phyloP scores from a whole-genome alignment of 2,113 vertebrate species.

The Tilapia sparmanii region DNA sequence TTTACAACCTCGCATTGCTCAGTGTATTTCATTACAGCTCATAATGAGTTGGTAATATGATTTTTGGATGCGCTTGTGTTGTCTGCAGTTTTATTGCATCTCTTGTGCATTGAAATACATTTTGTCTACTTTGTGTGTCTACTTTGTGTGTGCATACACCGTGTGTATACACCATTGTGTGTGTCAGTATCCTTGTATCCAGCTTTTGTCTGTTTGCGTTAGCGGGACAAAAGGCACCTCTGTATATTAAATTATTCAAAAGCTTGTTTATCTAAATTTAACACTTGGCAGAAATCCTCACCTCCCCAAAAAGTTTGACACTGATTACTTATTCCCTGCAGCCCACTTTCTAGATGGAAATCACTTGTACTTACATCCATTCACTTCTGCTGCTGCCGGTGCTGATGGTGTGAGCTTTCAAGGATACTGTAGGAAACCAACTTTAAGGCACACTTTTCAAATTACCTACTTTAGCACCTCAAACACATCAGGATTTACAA shows the following conservation, averaged over 20 bases:
- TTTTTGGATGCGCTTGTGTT: slow-evolving; percentile 47
- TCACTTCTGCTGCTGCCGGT: background rate
- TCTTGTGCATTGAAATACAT: background rate
- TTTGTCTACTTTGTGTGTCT: background rate
- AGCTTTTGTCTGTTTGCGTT: background rate
- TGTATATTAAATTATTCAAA: background rate
- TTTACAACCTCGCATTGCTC: slow-evolving; percentile 47
- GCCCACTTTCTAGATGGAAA: background rate
- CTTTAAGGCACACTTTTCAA: background rate
- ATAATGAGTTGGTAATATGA: slow-evolving; percentile 58
- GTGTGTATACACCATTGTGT: background rate
- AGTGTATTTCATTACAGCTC: slow-evolving; percentile 56
- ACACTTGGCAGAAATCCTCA: background rate
- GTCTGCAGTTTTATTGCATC: slow-evolving; percentile 47
- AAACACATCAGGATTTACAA: background rate
- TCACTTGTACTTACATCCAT: background rate
- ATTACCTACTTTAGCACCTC: background rate
- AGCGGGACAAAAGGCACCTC: background rate
- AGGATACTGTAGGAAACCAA: background rate
- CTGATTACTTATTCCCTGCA: background rate
- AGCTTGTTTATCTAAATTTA: background rate
- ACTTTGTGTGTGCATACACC: background rate
- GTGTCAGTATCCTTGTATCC: background rate
- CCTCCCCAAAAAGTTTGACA: background rate
- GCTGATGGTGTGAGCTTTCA: background rate